Base-by-base conservation (phyloP, 2,888 invertebrate species). In the Isoperla grammatica region DNA sequence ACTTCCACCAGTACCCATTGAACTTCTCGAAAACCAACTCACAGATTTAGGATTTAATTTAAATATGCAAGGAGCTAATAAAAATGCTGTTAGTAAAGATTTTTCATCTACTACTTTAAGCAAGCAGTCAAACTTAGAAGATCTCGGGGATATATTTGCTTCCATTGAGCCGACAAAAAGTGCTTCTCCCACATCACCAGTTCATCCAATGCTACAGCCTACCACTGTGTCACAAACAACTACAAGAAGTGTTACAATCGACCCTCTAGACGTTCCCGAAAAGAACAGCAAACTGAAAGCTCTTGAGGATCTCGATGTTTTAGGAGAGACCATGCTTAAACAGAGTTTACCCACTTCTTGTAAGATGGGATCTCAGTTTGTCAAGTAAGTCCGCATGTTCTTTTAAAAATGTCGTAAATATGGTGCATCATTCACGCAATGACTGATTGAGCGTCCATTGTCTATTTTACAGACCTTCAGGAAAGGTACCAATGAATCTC, bases 241-340 rank as follows among this genome's bases (percentile, higher is more conserved):
- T 29, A 8, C 29, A 8, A 29, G 8, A 29, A 29, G 29, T 29
- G 49, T 12, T 49, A 8, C 23, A 17, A 19, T 37, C 49, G 59
- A 61, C 49, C n/a, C 50, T 12, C 23, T 62, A 37, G 63, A 63
- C 29, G 42, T 56, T 8, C 53, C 64, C 22, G 71, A 72, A 61
- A 70, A 73, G 63, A 72, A 74, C 40, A 72, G 72, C 62, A 79
- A 78, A 69, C 68, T 75, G 20, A 79, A 77, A 70, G 88, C 85
- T 8, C 77, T 90, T 72, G 85, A 87, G 69, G 88, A 88, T 69
- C 73, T 91, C 63, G 91, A 94, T 73, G 82, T 85, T 29, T 76
- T 94, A n/a, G 87, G 92, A 37, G 87, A 91, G 72, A 81, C 85
- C 68, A 77, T 94, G 50, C 76, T 94, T 58, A 87, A 88, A 70